Base-by-base conservation (phyloP, 2,797 vertebrate genomes). In the Rhyacichthys aspro region DNA sequence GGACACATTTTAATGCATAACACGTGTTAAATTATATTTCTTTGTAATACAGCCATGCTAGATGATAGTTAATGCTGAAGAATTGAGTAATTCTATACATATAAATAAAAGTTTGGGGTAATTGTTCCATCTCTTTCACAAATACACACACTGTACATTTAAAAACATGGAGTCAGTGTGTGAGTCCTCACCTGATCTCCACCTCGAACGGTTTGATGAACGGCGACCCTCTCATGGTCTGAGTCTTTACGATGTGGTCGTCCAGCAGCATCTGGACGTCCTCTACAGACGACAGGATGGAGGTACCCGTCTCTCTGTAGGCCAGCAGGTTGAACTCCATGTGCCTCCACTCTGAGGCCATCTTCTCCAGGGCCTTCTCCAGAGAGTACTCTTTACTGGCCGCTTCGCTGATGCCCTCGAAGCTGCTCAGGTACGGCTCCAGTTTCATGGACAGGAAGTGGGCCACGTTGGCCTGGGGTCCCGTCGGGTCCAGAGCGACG, bases 211-310 rank as follows among this genome's bases (percentile, higher is more conserved):
- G 92, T 61, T 96, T 94, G 63, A 94, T 93, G 69, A 95, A 97
- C 0, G 93, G 92, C 7, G 94, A 97, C 14, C 93, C 94, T 78
- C 91, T 91, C 94, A 96, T 94, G 14, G 94, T 93, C 76, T 96
- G 94, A 0, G 94, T 95, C 89, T 98, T 96, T 19, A 96, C 87
- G 37, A 95, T 94, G 54, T 96, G 95, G 69, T 96, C 94, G 19
- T 97, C 95, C 79, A 96, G 32, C 47, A 96, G 74, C 89, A 93
- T 93, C 80, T 97, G 95, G 55, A 95, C 89, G 12, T 95, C 95
- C 18, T 94, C 94, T 64, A 96, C 84, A 6, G 93, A 89, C 2
- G 94, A 94, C 61, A 97, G 84, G 85, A 96, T 94, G 62, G 55
- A 86, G 1, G 93, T 95, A 67, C 95, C 94, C 0, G 91, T 94